Percentiles rank a stretch among this genome's conserved stretches.
Conservation (phyloP, 2,113 vertebrate genomes). For the Coryphaenoides rupestris region DNA sequence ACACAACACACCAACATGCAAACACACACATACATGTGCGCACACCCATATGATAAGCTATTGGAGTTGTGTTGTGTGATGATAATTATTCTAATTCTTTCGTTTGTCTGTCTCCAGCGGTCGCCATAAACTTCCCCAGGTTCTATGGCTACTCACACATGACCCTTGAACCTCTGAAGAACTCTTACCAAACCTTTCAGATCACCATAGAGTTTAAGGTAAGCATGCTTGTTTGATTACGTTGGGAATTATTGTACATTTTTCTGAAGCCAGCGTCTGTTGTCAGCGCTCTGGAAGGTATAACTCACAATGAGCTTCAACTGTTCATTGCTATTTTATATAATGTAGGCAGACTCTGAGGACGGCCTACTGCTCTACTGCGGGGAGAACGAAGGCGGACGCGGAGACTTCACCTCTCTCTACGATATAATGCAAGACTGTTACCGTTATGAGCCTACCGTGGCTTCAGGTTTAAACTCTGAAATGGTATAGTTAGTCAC, state of each 20-base stretch:
- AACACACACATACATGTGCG: too few species aligned
- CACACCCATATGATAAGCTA: too few species aligned
- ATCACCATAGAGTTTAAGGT: conserved; percentile 94
- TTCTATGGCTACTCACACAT: conserved; percentile 92
- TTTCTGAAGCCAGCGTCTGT: too few species aligned
- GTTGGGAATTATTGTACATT: too few species aligned
- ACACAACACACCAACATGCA: too few species aligned
- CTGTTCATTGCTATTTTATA: not conserved
- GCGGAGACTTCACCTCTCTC: conserved; percentile 90
- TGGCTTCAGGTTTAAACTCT: too few species aligned
- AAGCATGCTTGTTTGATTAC: conserved; percentile 14
- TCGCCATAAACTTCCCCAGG: conserved; percentile 85
- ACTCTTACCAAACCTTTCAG: conserved; percentile 91
- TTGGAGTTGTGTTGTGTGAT: not conserved
- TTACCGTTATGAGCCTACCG: too few species aligned
- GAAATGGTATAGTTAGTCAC: too few species aligned
- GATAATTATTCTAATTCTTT: not conserved
- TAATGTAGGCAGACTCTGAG: conserved; percentile 80
- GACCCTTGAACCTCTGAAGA: conserved; percentile 93
- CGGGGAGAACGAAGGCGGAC: conserved; percentile 87
- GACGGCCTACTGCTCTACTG: conserved; percentile 93
- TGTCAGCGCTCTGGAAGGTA: too few species aligned
- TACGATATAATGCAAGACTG: too few species aligned
- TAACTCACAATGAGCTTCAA: too few species aligned
- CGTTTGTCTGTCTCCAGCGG: conserved; percentile 74